A percentile compares a stretch with the other conserved stretches of the same genome.
Evolutionary conservation across 2,888 invertebrate genomes (phyloP).

Genomic region (Hecatera dysodea): DNA sequence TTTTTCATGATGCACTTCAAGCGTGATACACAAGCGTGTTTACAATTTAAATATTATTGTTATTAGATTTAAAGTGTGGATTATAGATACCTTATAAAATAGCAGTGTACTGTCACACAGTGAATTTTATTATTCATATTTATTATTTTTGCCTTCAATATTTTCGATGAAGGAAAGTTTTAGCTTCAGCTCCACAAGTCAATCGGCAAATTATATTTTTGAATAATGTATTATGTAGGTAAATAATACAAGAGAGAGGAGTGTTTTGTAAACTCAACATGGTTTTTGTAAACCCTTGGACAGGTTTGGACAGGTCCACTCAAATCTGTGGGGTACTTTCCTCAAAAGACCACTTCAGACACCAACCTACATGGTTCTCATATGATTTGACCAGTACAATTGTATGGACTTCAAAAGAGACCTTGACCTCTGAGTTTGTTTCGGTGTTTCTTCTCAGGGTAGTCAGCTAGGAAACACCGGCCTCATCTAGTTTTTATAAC

Average conservation of each 20-base stretch:
- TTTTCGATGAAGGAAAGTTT: slow-evolving; percentile 4
- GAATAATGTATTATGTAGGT: background rate
- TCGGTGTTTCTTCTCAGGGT: too few species aligned
- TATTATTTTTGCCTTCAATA: slow-evolving; percentile 4
- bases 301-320: too few species aligned
- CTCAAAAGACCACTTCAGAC: too few species aligned
- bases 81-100: slow-evolving; percentile 44
- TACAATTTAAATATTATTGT: slow-evolving; percentile 26
- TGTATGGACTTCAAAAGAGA: too few species aligned
- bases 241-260: background rate
- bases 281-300: background rate
- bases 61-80: slow-evolving; percentile 47
- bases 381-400: too few species aligned
- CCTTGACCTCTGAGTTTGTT: too few species aligned
- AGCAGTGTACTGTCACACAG: slow-evolving; percentile 14
- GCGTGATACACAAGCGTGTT: slow-evolving; percentile 30
- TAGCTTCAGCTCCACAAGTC: slow-evolving; percentile 5
- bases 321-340: too few species aligned
- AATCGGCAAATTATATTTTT: too few species aligned
- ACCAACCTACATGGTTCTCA: too few species aligned
- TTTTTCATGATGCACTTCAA: slow-evolving; percentile 31
- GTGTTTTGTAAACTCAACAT: background rate
- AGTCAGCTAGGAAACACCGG: too few species aligned
- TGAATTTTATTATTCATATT: slow-evolving; percentile 16
- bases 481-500: too few species aligned